phyloP scores from a whole-genome alignment of 35 echinoderm and acorn worm genomes.

The Heliocidaris tuberculata region DNA sequence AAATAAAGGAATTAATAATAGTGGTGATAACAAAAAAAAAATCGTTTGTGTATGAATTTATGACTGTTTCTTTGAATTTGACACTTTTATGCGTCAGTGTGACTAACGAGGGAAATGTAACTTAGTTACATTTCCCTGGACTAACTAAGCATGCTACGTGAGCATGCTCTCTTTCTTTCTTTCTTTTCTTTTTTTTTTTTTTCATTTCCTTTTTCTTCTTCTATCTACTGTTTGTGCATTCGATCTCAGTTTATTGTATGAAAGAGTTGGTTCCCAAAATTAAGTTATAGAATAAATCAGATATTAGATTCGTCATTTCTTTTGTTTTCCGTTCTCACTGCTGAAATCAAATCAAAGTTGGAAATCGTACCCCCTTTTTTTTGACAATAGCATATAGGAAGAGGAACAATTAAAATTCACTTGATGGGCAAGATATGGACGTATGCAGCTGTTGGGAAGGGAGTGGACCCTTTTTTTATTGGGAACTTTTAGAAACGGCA shows the following conservation, averaged over 20 bases:
- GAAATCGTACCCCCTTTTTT: not conserved
- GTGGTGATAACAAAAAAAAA: too few relatives aligned
- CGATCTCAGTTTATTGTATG: not conserved
- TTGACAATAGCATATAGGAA: not conserved
- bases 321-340: not conserved
- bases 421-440: not conserved
- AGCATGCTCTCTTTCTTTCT: too few relatives aligned
- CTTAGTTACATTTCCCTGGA: too few relatives aligned
- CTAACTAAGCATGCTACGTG: too few relatives aligned
- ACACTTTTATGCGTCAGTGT: too few relatives aligned
- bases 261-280: not conserved
- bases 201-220: too few relatives aligned
- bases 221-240: not conserved
- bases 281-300: not conserved
- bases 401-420: constrained; percentile 4
- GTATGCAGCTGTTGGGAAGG: not conserved
- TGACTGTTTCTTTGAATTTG: too few relatives aligned
- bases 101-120: too few relatives aligned
- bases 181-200: too few relatives aligned
- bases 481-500: not conserved
- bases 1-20: too few relatives aligned
- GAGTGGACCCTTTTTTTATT: not conserved
- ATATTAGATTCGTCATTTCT: constrained; percentile 18
- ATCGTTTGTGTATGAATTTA: too few relatives aligned
- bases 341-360: not conserved